phyloP scores from a whole-genome alignment of 1,140 invertebrate species.

The Aricia agestis region DNA sequence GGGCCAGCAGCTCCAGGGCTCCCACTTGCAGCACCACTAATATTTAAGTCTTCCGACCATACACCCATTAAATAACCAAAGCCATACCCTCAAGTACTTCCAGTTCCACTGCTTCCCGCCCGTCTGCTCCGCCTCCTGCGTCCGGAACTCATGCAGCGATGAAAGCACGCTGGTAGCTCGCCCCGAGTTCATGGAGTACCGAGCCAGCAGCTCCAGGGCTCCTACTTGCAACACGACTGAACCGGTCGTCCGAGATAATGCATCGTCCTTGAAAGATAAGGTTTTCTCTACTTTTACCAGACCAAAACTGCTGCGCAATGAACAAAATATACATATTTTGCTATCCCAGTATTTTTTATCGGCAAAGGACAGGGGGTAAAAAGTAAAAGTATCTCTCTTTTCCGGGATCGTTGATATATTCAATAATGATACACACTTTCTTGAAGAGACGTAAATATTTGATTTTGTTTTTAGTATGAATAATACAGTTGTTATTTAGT shows the following conservation, averaged over 20 bases:
- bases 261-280: constrained; percentile 38
- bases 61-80: constrained; percentile 24
- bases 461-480: too few relatives aligned
- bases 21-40: constrained; percentile 67
- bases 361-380: too few relatives aligned
- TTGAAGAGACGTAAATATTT: too few relatives aligned
- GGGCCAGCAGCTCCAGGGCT: constrained; percentile 64
- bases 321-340: too few relatives aligned
- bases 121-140: constrained; percentile 55
- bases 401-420: too few relatives aligned
- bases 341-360: too few relatives aligned
- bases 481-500: too few relatives aligned
- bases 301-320: too few relatives aligned
- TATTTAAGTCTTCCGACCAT: too few relatives aligned
- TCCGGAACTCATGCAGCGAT: constrained; percentile 63
- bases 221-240: constrained; percentile 67
- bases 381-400: too few relatives aligned
- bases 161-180: constrained; percentile 64
- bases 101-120: constrained; percentile 78
- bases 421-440: too few relatives aligned
- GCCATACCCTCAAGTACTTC: constrained; percentile 76
- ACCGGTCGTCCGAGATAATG: constrained; percentile 52
- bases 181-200: constrained; percentile 69
- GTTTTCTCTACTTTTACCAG: too few relatives aligned
- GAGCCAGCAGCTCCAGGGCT: constrained; percentile 60